Evolutionary conservation across 2,888 invertebrate genomes (phyloP), one percentile per base, ranked within the genome.

Genomic region (Scrobipalpa atriplicella): DNA sequence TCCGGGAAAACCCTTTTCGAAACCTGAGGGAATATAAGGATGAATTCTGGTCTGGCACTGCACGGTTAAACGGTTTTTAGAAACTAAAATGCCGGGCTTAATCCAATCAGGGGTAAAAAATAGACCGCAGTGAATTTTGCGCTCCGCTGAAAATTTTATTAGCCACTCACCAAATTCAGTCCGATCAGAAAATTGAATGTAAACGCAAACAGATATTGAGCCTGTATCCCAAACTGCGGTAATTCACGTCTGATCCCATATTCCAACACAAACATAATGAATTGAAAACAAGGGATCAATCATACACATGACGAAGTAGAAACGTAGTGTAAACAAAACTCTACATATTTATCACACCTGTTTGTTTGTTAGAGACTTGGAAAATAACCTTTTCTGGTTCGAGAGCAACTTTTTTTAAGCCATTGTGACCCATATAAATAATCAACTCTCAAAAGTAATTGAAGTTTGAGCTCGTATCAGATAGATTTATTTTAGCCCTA

Each of bases 281-380:
- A 67, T 68, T 67, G 67, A 68, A 68, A 63, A 64, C 67, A 68
- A 68, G 66, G 64, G 68, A 72, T 72, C 72, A 69, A 72, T 72
- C 72, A 72, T 70, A 64, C 58, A 47, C 58, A 66, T 43, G 61
- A 39, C 62, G 29, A 60, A 11, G 52, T 16, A 11, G 29, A 18
- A 58, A 21, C 38, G 38, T 21, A 56, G 54, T 56, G 19, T 21
- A 21, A 6, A 56, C 54, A 21, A 56, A 9, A 21, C 13, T 56
- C 13, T 56, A 56, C 21, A 56, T 21, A 47, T 16, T 47, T 47
- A 47, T 47, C 6, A 29, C 29, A 29, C 29, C 29, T 29, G 29
- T 5, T 29, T 29, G 29, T 29, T 29, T 29, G 29, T 29, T n/a
- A 5, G 2, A 29, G 29, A 29, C 29, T 29, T 29, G 5, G 29